phyloP scores from a whole-genome alignment of 2,797 vertebrate genomes.

The Pyrocephalus nanus region DNA sequence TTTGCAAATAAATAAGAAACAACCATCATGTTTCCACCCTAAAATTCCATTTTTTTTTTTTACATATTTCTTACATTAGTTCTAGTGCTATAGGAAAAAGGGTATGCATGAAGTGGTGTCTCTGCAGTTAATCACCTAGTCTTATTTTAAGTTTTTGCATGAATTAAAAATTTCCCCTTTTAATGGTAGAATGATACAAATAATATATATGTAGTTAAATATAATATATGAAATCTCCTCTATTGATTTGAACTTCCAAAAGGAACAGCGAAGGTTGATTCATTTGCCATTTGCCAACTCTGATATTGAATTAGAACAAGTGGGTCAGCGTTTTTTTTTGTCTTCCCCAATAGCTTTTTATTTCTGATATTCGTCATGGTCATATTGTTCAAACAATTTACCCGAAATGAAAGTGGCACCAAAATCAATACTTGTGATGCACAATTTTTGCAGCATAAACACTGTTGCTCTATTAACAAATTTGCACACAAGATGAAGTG shows the following conservation, averaged over 20 bases:
- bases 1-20: not conserved
- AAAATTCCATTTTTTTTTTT: not conserved
- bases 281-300: slow-evolving; percentile 68
- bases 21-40: not conserved
- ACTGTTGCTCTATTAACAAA: slow-evolving; percentile 79
- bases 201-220: slow-evolving; percentile 70
- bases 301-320: slow-evolving; percentile 71
- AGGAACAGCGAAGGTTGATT: slow-evolving; percentile 76
- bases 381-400: slow-evolving; percentile 88
- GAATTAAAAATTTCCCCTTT: not conserved
- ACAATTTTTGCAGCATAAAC: slow-evolving; percentile 89
- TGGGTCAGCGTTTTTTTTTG: slow-evolving; percentile 82
- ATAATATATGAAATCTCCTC: slow-evolving; percentile 76
- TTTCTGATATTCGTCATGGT: slow-evolving; percentile 89
- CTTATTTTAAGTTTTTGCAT: slow-evolving; percentile 6
- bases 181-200: slow-evolving; percentile 16
- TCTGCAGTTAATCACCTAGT: not conserved
- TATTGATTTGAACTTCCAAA: slow-evolving; percentile 80
- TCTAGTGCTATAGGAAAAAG: not conserved
- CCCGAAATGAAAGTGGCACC: slow-evolving; percentile 84
- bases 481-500: slow-evolving; percentile 74
- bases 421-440: slow-evolving; percentile 88
- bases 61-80: not conserved
- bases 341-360: slow-evolving; percentile 75
- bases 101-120: not conserved